Evolutionary conservation across 2,113 vertebrate species (phyloP).

Genomic region (Leiothrix lutea): DNA sequence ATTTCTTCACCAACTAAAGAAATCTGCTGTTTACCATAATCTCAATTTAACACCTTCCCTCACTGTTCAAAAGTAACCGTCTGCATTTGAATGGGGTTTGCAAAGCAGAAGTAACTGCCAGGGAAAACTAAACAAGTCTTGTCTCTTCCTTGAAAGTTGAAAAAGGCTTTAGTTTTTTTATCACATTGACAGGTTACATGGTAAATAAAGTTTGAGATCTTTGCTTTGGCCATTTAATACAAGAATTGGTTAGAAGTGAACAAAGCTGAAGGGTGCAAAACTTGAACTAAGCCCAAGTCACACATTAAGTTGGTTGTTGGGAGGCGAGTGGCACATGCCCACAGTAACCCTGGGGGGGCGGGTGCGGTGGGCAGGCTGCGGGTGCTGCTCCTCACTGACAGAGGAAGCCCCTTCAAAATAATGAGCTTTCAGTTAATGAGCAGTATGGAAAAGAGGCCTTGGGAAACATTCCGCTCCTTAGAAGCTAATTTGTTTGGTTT

Average conservation of each 20-base stretch:
- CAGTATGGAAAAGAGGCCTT: neutral
- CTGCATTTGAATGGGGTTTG: constrained; percentile 29
- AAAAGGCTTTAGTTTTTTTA: constrained; percentile 37
- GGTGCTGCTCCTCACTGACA: neutral
- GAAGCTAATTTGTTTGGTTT: neutral
- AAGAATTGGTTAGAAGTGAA: neutral
- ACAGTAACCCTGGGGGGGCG: rapidly evolving
- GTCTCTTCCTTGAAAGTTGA: constrained; percentile 29
- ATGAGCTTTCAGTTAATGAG: neutral
- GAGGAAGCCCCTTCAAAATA: neutral
- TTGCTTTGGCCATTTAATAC: constrained; percentile 19
- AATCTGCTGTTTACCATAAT: constrained; percentile 69
- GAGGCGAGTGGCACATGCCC: neutral
- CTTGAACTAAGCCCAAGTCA: constrained; percentile 4
- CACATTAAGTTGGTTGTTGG: neutral
- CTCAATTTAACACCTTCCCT: constrained; percentile 67
- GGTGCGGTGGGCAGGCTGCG: rapidly evolving
- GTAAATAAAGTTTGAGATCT: constrained; percentile 45
- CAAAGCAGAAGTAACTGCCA: constrained; percentile 41
- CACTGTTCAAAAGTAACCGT: constrained; percentile 58
- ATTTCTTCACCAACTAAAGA: constrained; percentile 61
- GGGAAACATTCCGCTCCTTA: neutral
- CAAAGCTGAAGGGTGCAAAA: constrained; percentile 16
- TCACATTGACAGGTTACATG: constrained; percentile 41
- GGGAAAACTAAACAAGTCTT: neutral